A percentile compares a stretch with the other conserved stretches of the same genome.
These are phyloP conservation scores for Cepaea hortensis DNA, from an alignment of 2,888 invertebrate genomes.

Conservation along the genomic window DNA sequence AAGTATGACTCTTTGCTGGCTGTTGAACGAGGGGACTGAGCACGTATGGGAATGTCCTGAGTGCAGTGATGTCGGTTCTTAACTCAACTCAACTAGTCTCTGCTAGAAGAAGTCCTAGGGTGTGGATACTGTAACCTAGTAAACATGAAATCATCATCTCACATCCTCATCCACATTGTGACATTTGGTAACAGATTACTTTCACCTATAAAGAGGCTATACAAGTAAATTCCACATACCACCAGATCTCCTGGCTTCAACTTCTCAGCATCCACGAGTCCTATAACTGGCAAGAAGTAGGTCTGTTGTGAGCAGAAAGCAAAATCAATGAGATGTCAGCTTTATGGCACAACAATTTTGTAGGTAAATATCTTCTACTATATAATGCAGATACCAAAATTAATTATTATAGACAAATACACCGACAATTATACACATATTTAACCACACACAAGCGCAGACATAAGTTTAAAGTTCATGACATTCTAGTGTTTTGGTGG, in stretches of 20 bases:
- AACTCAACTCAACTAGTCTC: no score
- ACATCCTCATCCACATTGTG: background rate
- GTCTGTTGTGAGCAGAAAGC: slow-evolving; percentile 82
- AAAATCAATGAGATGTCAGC: background rate
- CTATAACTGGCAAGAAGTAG: slow-evolving; percentile 98
- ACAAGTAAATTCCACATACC: slow-evolving; percentile 60
- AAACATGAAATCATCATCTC: background rate
- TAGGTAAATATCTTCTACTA: background rate
- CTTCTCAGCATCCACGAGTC: slow-evolving; percentile 97
- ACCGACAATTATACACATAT: no score
- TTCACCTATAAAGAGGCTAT: background rate
- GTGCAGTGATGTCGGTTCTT: no score
- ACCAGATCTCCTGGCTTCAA: slow-evolving; percentile 93
- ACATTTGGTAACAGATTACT: background rate
- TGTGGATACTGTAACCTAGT: background rate
- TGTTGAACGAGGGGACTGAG: no score
- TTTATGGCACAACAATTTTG: background rate
- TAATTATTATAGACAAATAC: no score
- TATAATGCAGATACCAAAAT: background rate
- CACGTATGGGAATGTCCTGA: no score
- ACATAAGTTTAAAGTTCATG: no score
- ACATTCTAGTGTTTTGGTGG: no score
- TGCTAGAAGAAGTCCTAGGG: no score
- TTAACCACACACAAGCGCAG: no score
- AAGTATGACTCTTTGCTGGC: no score